Evolutionary conservation across 1,140 invertebrate genomes (phyloP), one percentile per base, ranked within the genome.

Genomic region (Pomacea maculata): DNA sequence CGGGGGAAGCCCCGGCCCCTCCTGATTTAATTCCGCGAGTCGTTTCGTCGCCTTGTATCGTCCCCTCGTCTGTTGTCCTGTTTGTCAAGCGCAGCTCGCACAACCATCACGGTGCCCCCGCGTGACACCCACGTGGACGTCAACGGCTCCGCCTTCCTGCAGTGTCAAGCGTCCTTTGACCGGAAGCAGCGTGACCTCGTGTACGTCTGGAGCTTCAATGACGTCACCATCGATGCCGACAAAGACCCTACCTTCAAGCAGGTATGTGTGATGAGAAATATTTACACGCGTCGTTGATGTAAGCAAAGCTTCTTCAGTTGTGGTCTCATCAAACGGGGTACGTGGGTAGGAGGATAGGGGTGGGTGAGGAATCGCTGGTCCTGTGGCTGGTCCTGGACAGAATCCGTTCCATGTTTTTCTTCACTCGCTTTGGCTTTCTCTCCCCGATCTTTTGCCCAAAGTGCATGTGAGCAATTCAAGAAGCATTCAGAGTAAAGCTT

Each of bases 101-200:
- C 82, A 1, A 34, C 61, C 9, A 78, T 86, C 19, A 75, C 73
- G 25, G 65, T 78, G 3, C 72, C 78, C 11, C 83, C 85, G 4
- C 10, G 64, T 1, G 68, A 83, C 45, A 83, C 78, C 3, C 61
- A 25, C 8, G 81, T 84, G 5, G 64, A 78, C 0, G 68, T 85
- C 14, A 88, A 88, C 74, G 72, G 81, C 7, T 87, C 87, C 15
- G 85, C 83, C 5, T 86, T 89, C 73, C 45, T 89, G 19, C 74
- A 63, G 12, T 89, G 88, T 70, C 74, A 83, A 57, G 86, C 82
- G 0, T 83, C 85, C 17, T 87, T 85, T 76, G 80, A 88, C 68
- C 67, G 64, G 1, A 67, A 67, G 5, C 55, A 19, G 63, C 72
- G 80, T 67, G 87, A 88, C 34, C 78, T 88, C 0, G 75, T 83